Evolutionary conservation across 2,113 vertebrate species (phyloP), one percentile per base, ranked within the genome.

Genomic region (Rostratula benghalensis): DNA sequence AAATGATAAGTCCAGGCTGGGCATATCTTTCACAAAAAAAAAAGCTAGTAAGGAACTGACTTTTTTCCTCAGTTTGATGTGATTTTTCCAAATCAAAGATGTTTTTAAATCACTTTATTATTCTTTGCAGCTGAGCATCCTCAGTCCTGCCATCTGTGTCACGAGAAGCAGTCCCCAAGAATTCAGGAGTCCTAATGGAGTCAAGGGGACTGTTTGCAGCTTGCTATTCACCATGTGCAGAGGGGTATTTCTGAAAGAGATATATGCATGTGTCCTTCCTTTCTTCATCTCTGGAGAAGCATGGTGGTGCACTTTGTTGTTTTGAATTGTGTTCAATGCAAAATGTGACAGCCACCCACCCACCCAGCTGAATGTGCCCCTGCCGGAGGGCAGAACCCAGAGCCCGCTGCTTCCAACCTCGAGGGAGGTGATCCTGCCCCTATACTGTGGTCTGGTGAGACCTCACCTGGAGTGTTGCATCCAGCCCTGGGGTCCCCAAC

Each of bases 341-440:
- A 39, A 78, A 1, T 0, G 3, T 41, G 35, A 5, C 1, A 35
- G 45, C 35, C 2, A 2, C 33, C 27, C 46, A 12, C 64, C 24
- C 4, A 0, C 31, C 50, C 67, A 22, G 43, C 16, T 20, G 4
- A 4, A 11, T 0, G 7, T 41, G 39, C 10, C 51, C 51, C n/a
- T 1, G 2, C 11, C 0, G 4, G 20, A 56, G 57, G 25, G 35
- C 48, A 69, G 46, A 83, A 37, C 48, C 54, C 20, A 1, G 11
- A 54, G 21, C 22, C 41, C 2, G 0, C 15, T 8, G 13, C 13
- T 60, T 60, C n/a, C 59, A 23, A 61, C 35, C 59, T 61, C 3
- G 15, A 25, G 13, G 59, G n/a, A 61, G 35, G 59, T 25, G 24
- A 25, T 61, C 25, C 35, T 61, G 23, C n/a, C n/a, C n/a, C 9